phyloP scores from a whole-genome alignment of 2,888 invertebrate species.

The Boloria selene region DNA sequence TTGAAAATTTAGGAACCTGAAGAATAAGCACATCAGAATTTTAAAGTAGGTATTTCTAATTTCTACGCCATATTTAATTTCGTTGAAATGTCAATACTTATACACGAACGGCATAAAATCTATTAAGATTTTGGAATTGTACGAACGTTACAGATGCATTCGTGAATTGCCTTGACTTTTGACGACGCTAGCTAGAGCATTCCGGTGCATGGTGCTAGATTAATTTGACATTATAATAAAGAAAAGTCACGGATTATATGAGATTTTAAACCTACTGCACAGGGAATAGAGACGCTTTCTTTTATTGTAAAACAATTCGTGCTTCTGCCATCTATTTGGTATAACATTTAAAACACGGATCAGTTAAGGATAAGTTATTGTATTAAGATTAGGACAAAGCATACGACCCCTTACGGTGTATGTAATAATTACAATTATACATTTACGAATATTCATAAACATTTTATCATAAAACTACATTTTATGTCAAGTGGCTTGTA shows the following conservation, averaged over 20 bases:
- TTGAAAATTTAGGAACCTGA: too few species aligned
- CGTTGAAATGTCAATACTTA: background rate
- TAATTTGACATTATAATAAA: slow-evolving; percentile 36
- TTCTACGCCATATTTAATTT: background rate
- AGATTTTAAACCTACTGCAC: slow-evolving; percentile 18
- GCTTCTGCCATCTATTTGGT: slow-evolving; percentile 29
- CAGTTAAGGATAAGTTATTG: slow-evolving; percentile 16
- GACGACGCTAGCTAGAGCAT: slow-evolving; percentile 28
- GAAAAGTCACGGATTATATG: slow-evolving; percentile 22
- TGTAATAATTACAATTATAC: too few species aligned
- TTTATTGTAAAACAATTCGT: background rate
- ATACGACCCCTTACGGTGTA: background rate
- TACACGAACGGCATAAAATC: slow-evolving; percentile 3
- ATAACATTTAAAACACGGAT: slow-evolving; percentile 34
- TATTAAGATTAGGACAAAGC: background rate
- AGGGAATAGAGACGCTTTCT: slow-evolving; percentile 13
- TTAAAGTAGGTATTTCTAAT: background rate
- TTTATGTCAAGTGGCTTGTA: too few species aligned
- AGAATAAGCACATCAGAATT: too few species aligned
- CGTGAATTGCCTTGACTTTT: slow-evolving; percentile 37
- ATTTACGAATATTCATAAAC: too few species aligned
- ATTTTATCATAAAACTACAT: too few species aligned
- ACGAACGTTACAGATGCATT: slow-evolving; percentile 22
- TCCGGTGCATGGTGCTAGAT: slow-evolving; percentile 35
- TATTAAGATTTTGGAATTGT: slow-evolving; percentile 1